phyloP scores from a whole-genome alignment of 1,140 invertebrate genomes.

The Macrostomum lignano region DNA sequence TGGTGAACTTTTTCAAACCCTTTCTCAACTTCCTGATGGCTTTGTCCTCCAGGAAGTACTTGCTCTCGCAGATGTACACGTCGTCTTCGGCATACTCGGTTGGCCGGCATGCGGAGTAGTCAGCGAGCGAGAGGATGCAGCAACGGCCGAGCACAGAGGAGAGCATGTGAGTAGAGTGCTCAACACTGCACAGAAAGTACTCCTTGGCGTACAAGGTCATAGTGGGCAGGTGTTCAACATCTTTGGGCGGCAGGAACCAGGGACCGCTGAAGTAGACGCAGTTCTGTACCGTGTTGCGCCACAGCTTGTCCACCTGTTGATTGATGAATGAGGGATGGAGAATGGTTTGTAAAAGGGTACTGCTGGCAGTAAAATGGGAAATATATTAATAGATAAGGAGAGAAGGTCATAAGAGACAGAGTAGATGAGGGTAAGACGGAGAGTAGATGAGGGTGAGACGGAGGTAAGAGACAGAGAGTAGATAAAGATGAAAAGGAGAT shows the following conservation, averaged over 20 bases:
- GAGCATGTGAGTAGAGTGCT: conserved; percentile 50
- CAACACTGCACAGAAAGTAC: conserved; percentile 58
- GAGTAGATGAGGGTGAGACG: too few species aligned
- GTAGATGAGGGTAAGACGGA: too few species aligned
- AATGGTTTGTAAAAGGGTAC: too few species aligned
- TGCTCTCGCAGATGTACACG: conserved; percentile 66
- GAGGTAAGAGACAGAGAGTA: too few species aligned
- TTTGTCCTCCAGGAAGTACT: conserved; percentile 60
- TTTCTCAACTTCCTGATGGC: conserved; percentile 35
- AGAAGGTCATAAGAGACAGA: too few species aligned
- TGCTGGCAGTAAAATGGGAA: too few species aligned
- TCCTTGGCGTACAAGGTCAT: conserved; percentile 76
- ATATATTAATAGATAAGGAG: too few species aligned
- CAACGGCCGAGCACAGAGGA: conserved; percentile 66
- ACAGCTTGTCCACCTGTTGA: too few species aligned
- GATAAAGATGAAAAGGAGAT: too few species aligned
- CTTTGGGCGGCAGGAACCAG: conserved; percentile 56
- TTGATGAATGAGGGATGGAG: too few species aligned
- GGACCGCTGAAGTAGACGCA: conserved; percentile 53
- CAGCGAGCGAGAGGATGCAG: conserved; percentile 55
- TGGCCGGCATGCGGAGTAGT: conserved; percentile 61
- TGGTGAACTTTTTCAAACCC: conserved; percentile 14
- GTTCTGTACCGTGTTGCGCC: neutral
- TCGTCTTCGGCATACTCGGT: conserved; percentile 74
- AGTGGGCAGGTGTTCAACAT: conserved; percentile 41